Base-by-base conservation (phyloP, 1,140 invertebrate genomes). In the Pogonognathellus flavescens region DNA sequence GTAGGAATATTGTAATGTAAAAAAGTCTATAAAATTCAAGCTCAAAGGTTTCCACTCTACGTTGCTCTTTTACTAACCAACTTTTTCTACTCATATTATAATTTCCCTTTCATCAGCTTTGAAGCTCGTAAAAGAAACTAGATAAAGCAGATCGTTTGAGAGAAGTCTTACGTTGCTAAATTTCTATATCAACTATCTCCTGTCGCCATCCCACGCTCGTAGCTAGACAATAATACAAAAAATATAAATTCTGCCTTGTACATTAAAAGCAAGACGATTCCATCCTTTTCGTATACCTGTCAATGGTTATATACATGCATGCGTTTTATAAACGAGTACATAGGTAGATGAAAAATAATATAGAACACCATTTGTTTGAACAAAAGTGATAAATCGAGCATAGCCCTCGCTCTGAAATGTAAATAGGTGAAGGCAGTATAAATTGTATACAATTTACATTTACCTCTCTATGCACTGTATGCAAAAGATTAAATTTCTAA, bases 91-190 rank as follows among this genome's bases (percentile, higher is more conserved):
- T 8, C 13, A 76, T 18, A 76, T 49, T 76, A 76, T 76, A 76
- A 76, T 76, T 76, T 76, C 41, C 70, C 70, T 76, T 76, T 76
- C 70, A 76, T 76, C 70, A 76, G 41, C 22, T 76, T 50, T 18
- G 8, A 16, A 76, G 70, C 41, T 76, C 70, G 70, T 76, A 76
- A 76, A 76, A 5, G 25, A 25, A 70, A 31, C 18, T 70, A 25
- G 31, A 70, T 41, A 41, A 41, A 41, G 31, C 2, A n/a, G 11
- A n/a, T 57, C 53, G 53, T 57, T n/a, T 14, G 13, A 16, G 66
- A 72, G 31, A 76, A 76, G 70, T 76, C 41, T 50, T 76, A 50
- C 31, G 66, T 49, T 72, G 66, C 66, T 18, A 31, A 76, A 76
- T 76, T 50, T 41, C 31, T 41, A 76, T 31, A 50, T 76, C 1